Conservation (phyloP, 2,113 vertebrate genomes). For the Boulengeromyrus knoepffleri region DNA sequence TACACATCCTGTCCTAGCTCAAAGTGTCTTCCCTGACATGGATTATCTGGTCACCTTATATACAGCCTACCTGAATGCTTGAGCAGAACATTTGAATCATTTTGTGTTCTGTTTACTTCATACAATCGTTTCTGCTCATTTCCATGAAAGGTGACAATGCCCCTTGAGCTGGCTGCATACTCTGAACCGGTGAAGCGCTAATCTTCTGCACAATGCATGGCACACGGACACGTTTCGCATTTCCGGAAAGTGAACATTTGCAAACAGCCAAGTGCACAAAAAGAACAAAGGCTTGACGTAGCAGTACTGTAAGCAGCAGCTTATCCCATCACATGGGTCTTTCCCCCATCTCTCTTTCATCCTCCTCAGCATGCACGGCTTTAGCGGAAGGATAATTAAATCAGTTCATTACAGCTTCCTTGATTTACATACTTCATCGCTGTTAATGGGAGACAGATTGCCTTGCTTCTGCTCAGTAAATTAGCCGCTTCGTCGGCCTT, state of each 20-base stretch:
- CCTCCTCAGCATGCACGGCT: neutral
- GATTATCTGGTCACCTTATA: neutral
- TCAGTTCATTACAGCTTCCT: constrained; percentile 19
- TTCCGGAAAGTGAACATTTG: neutral
- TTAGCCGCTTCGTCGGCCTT: neutral
- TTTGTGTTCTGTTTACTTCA: neutral
- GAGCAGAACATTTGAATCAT: neutral
- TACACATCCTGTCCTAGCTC: neutral
- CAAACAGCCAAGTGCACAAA: neutral
- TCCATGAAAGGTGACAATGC: neutral
- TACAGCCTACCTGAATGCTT: neutral
- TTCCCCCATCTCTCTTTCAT: neutral
- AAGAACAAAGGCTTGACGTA: neutral
- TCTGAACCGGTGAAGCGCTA: neutral
- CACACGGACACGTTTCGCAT: neutral
- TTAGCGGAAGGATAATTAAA: constrained; percentile 12
- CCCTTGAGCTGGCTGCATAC: neutral
- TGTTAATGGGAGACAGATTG: constrained; percentile 13
- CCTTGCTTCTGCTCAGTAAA: constrained; percentile 12
- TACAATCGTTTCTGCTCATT: neutral
- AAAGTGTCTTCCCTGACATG: neutral
- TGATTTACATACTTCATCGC: constrained; percentile 15
- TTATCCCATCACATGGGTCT: neutral
- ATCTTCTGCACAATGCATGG: neutral
- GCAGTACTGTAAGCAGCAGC: neutral